phyloP scores from a whole-genome alignment of 1,140 invertebrate genomes.

The Drosophila equinoxialis region DNA sequence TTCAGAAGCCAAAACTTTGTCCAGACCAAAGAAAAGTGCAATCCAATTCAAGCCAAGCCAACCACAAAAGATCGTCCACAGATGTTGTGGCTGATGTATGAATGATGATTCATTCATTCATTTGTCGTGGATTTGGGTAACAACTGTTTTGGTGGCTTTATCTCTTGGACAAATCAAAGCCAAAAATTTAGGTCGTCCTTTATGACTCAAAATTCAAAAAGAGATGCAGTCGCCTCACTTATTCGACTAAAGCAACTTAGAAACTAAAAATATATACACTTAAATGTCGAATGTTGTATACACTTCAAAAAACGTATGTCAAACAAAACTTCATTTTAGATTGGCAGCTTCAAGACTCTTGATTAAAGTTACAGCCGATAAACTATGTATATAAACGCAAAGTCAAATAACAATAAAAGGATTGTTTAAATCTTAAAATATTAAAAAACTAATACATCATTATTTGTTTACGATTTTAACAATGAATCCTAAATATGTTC shows the following conservation, averaged over 20 bases:
- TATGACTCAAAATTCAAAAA: not conserved
- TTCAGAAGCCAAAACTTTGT: not conserved
- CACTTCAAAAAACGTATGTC: not conserved
- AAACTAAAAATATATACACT: no score
- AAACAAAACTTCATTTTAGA: no score
- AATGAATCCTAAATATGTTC: no score
- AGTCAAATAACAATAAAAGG: no score
- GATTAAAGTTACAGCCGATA: no score
- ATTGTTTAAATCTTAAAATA: no score
- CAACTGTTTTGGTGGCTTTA: constrained; percentile 8
- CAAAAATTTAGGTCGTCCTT: constrained; percentile 7
- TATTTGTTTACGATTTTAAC: no score
- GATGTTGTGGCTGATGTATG: constrained; percentile 1
- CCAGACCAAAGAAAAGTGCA: not conserved
- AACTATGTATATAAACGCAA: no score
- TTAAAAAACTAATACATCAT: no score
- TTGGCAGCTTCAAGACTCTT: no score
- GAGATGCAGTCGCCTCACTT: not conserved
- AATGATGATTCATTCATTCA: constrained; percentile 5
- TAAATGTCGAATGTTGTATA: not conserved
- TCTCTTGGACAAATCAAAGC: not conserved
- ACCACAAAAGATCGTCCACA: constrained; percentile 1
- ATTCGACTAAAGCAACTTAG: not conserved
- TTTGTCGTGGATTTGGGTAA: not conserved
- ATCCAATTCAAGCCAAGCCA: not conserved